phyloP scores from a whole-genome alignment of 64 coral and sea anemone genomes.

The Montipora cactus region DNA sequence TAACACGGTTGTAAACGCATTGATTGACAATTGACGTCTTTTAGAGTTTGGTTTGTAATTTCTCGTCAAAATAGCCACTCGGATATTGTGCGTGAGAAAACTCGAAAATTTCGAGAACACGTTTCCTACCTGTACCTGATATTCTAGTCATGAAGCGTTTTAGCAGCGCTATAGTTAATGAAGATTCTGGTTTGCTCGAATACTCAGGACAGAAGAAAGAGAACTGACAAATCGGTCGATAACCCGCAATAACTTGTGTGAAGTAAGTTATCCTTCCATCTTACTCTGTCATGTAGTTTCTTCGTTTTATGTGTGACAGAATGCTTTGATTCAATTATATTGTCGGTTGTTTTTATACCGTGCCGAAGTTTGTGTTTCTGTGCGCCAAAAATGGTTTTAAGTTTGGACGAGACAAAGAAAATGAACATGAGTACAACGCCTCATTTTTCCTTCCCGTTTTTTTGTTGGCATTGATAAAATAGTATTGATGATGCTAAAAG shows the following conservation, averaged over 20 bases:
- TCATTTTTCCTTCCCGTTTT: too few species aligned
- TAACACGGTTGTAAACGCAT: slow-evolving; percentile 8
- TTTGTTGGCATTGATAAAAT: too few species aligned
- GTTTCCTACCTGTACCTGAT: neutral
- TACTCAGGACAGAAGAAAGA: neutral
- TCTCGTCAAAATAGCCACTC: slow-evolving; percentile 8
- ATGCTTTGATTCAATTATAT: neutral
- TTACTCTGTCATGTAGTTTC: neutral
- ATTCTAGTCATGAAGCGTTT: slow-evolving; percentile 6
- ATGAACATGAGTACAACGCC: too few species aligned
- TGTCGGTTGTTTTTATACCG: neutral
- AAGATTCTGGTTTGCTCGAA: neutral
- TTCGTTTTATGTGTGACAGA: neutral
- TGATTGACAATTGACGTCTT: slow-evolving; percentile 23
- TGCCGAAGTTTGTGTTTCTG: neutral
- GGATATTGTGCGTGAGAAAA: slow-evolving; percentile 36
- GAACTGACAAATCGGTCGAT: neutral
- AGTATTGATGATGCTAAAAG: too few species aligned
- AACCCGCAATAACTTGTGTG: neutral
- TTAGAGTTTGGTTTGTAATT: neutral
- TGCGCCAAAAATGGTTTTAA: neutral
- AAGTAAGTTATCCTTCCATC: neutral
- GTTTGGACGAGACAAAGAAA: neutral
- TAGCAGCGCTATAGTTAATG: neutral
- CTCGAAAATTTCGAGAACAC: neutral